Conservation (phyloP, 2,113 vertebrate species). For the Pachypanchax playfairii region DNA sequence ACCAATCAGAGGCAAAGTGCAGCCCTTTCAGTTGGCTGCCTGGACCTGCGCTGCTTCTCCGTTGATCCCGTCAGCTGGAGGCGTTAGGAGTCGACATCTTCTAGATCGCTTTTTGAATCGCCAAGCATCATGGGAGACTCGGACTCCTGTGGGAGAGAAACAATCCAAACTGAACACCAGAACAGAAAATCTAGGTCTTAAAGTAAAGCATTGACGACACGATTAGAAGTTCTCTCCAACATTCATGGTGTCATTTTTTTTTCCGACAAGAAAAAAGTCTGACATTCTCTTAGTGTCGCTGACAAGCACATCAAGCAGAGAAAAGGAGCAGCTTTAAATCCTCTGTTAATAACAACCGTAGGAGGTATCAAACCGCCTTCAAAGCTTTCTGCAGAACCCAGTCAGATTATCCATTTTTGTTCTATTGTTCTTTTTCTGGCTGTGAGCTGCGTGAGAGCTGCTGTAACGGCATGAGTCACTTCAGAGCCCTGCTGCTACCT, state of each 20-base stretch:
- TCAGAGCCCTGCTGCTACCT: conserved; percentile 79
- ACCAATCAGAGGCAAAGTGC: conserved; percentile 70
- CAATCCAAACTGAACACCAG: background rate
- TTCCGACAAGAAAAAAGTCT: conserved; percentile 21
- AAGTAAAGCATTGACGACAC: background rate
- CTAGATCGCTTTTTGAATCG: conserved; percentile 95
- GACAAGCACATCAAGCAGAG: conserved; percentile 36
- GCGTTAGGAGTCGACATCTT: conserved; percentile 92
- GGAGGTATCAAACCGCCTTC: conserved; percentile 46
- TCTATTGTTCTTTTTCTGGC: conserved; percentile 25
- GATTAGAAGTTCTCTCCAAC: background rate
- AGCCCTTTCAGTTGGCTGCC: conserved; percentile 66
- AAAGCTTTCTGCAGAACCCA: conserved; percentile 34
- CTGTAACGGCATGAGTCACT: conserved; percentile 26
- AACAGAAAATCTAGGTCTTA: background rate
- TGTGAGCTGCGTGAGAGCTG: conserved; percentile 11
- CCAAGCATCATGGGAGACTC: conserved; percentile 99
- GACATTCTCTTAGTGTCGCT: conserved; percentile 36
- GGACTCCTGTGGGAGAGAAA: conserved; percentile 82
- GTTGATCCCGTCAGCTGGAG: conserved; percentile 42
- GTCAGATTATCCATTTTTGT: conserved; percentile 29
- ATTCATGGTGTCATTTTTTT: background rate
- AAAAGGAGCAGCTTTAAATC: conserved; percentile 38
- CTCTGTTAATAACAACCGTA: conserved; percentile 35
- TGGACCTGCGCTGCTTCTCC: conserved; percentile 64